Evolutionary conservation across 2,888 invertebrate species (phyloP).

Genomic region (Dendrolimus pini): DNA sequence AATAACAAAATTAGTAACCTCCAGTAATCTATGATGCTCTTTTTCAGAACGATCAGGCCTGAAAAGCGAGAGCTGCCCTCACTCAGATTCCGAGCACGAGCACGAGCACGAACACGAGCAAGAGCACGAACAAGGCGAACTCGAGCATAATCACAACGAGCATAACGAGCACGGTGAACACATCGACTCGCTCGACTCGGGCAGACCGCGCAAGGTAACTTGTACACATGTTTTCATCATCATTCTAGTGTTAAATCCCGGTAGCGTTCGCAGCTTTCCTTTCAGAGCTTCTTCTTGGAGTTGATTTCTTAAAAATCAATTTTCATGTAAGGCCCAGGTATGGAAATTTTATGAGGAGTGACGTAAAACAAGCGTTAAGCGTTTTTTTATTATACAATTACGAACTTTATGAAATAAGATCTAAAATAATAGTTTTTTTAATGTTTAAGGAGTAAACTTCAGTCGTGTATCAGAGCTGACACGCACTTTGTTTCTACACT

Average conservation of each 20-base stretch:
- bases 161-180: slow-evolving; percentile 37
- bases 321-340: too few species aligned
- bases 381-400: too few species aligned
- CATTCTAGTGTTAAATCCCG: neutral
- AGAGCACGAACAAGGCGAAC: slow-evolving; percentile 43
- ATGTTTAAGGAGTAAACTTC: too few species aligned
- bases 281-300: neutral
- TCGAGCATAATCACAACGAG: slow-evolving; percentile 28
- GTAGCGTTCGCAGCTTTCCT: neutral
- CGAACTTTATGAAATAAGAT: too few species aligned
- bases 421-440: too few species aligned
- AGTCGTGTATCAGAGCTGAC: too few species aligned
- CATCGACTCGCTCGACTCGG: slow-evolving; percentile 44
- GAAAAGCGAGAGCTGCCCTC: slow-evolving; percentile 50
- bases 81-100: slow-evolving; percentile 54
- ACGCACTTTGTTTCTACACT: too few species aligned
- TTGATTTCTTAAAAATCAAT: too few species aligned
- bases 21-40: neutral
- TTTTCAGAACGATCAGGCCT: slow-evolving; percentile 49
- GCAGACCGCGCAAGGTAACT: slow-evolving; percentile 65
- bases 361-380: too few species aligned
- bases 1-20: too few species aligned
- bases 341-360: too few species aligned
- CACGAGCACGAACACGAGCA: slow-evolving; percentile 44
- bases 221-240: slow-evolving; percentile 21